Base-by-base conservation (phyloP, 1,140 invertebrate species). In the Drosophila trapezifrons region DNA sequence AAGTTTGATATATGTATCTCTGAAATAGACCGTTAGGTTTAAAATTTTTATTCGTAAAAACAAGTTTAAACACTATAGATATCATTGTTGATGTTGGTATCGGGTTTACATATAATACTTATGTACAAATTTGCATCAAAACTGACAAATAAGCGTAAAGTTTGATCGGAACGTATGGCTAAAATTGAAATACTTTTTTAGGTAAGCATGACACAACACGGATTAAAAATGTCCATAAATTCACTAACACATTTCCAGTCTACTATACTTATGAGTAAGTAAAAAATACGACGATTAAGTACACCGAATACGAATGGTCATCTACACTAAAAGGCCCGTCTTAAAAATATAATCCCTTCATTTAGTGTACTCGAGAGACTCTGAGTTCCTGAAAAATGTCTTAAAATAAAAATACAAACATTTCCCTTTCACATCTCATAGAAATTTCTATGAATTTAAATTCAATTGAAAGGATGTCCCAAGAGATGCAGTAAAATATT, bases 191-290 rank as follows among this genome's bases (percentile, higher is more conserved):
- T 78, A 75, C 56, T 77, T 65, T 18, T 54, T 40, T 77, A 47
- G 51, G 35, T 77, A 51, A 47, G 55, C 71, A 78, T 80, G 66
- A 59, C 72, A 77, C 63, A 85, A 80, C 73, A 86, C 74, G 70
- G 49, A 78, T 87, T 74, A 49, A 84, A 84, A 86, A 86, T 85
- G 73, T 63, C 78, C 63, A 52, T 80, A 66, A 57, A 57, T 55
- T 76, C 72, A 76, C 73, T 76, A 76, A 74, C 73, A 76, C 73
- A 67, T 76, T 76, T 76, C 62, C 73, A 76, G 73, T 76, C 62
- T 76, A 59, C 72, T 52, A 76, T 43, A 76, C 62, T 76, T 76
- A 54, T 43, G 47, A 67, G 15, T 58, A 71, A n/a, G 40, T 70
- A 69, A 43, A 27, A 54, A 71, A 35, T 65, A 66, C 35, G 25